Conservation (phyloP, 2,888 invertebrate species). For the Malacosoma neustria region DNA sequence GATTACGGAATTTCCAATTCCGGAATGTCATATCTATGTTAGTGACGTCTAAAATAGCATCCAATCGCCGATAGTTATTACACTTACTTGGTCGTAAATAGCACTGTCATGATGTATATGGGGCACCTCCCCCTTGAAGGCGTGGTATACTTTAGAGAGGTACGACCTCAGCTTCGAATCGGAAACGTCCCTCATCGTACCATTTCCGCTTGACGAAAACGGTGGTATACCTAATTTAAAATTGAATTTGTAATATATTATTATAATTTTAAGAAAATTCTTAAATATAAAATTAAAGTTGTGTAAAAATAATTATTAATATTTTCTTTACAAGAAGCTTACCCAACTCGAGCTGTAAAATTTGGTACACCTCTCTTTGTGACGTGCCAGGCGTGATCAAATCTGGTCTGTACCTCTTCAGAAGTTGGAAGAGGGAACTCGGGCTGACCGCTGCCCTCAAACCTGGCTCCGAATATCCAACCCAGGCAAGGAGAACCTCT, state of each 20-base stretch:
- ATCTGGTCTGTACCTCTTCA: slow-evolving; percentile 92
- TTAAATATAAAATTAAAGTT: too few relatives aligned
- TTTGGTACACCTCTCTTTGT: slow-evolving; percentile 89
- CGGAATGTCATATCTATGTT: too few relatives aligned
- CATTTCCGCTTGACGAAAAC: slow-evolving; percentile 84
- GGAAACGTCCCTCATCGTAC: slow-evolving; percentile 81
- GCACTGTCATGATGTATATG: slow-evolving; percentile 49
- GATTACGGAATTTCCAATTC: too few relatives aligned
- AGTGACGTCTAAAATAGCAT: too few relatives aligned
- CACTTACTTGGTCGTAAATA: slow-evolving; percentile 48
- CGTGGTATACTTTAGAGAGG: slow-evolving; percentile 90
- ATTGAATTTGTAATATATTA: too few relatives aligned
- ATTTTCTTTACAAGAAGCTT: too few relatives aligned
- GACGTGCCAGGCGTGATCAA: slow-evolving; percentile 85
- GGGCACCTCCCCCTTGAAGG: slow-evolving; percentile 94
- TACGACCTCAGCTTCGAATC: slow-evolving; percentile 89
- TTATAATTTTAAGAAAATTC: too few relatives aligned
- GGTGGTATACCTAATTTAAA: slow-evolving; percentile 70
- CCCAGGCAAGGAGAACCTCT: slow-evolving; percentile 85
- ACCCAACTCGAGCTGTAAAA: slow-evolving; percentile 89
- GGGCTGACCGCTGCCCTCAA: slow-evolving; percentile 39
- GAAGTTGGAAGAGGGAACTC: slow-evolving; percentile 81
- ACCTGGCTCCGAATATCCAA: slow-evolving; percentile 61
- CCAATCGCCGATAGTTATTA: too few relatives aligned
- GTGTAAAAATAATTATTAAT: too few relatives aligned